A percentile compares a stretch with the other conserved stretches of the same genome.
phyloP scores from a whole-genome alignment of 2,888 invertebrate species.

The Tortrix viridana region DNA sequence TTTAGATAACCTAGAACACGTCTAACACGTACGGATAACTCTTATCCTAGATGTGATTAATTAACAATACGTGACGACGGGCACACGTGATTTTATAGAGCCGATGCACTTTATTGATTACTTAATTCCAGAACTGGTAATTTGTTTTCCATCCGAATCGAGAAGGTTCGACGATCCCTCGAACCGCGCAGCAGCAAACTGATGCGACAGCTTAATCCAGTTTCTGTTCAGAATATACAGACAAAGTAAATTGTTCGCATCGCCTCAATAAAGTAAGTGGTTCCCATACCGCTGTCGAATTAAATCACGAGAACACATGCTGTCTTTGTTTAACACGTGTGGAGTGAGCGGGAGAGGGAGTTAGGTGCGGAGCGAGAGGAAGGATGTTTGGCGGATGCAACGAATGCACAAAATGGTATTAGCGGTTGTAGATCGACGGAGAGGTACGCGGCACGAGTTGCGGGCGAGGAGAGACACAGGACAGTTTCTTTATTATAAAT shows the following conservation, averaged over 20 bases:
- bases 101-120: too few relatives aligned
- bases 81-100: too few relatives aligned
- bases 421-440: conserved; percentile 42
- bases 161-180: too few relatives aligned
- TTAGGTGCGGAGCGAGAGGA: conserved; percentile 1
- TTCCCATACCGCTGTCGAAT: neutral
- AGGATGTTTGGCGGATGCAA: conserved; percentile 35
- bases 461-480: conserved; percentile 1
- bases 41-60: too few relatives aligned
- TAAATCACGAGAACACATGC: neutral
- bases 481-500: too few relatives aligned
- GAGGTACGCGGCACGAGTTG: conserved; percentile 2
- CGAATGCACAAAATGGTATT: conserved; percentile 52
- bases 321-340: conserved; percentile 13
- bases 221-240: conserved; percentile 23
- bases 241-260: conserved; percentile 29
- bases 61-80: too few relatives aligned
- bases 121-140: too few relatives aligned
- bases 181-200: conserved; percentile 1
- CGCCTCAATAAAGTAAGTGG: conserved; percentile 27
- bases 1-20: too few relatives aligned
- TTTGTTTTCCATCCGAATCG: too few relatives aligned
- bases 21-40: too few relatives aligned
- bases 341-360: conserved; percentile 9
- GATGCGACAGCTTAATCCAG: conserved; percentile 14